Evolutionary conservation across 2,113 vertebrate species (phyloP), one percentile per base, ranked within the genome.

Genomic region (Cyphomyrus discorhynchus): DNA sequence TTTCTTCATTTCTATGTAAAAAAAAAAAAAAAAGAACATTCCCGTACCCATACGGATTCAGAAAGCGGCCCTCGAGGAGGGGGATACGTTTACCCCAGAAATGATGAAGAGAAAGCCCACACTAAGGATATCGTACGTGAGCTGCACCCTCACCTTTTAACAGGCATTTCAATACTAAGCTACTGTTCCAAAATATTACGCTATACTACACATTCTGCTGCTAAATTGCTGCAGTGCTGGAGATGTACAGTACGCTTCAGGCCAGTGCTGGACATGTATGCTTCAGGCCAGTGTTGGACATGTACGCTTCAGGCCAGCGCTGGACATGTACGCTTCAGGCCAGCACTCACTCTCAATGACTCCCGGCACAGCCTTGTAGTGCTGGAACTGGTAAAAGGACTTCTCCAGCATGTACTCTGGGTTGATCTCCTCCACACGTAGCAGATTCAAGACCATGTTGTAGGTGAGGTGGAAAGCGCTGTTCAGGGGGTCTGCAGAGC

Each of bases 391-490:
- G 92, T 99, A 99, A 52, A 88, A 88, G 6, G 98, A 99, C 89
- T 99, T 99, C 93, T 99, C 98, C 94, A 99, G 94, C 98, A 99
- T 99, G 92, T 99, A 99, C 92, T 99, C 98, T 0, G 98, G 98
- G 93, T 99, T 99, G 93, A 99, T 99, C 94, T 99, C 98, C 93
- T 99, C 98, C 91, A 99, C 98, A 17, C 98, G 97, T 90, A 99
- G 95, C 92, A 99, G 94, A 92, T 99, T 99, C 90, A 99, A 93
- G 89, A 99, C 98, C 98, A 99, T 99, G 94, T 99, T 99, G 93
- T 99, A 99, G 0, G 98, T 99, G 92, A 99, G 95, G 90, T 99
- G 98, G 91, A 99, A 99, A 7, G 98, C 98, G 87, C 98, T 99
- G 94, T 99, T 99, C 77, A 99, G 93, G 39, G 98, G 98, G 94